phyloP scores from a whole-genome alignment of 2,113 vertebrate species.

The Mobula hypostoma region DNA sequence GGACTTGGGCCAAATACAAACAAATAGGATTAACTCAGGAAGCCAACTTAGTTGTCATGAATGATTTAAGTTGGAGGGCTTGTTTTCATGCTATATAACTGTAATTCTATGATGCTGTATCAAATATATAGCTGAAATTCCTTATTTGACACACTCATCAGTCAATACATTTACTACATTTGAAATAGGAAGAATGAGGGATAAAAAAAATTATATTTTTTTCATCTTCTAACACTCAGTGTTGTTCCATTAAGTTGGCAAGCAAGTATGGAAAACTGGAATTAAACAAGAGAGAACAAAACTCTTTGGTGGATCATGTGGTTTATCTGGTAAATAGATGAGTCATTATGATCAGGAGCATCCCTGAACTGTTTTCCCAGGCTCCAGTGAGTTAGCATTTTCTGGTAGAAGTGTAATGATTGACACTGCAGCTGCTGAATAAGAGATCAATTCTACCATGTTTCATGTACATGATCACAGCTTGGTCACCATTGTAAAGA shows the following conservation, averaged over 20 bases:
- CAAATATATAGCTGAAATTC: not conserved
- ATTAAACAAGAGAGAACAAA: not conserved
- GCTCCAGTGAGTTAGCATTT: not conserved
- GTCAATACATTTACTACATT: not conserved
- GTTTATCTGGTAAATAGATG: not conserved
- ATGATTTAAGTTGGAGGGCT: too few species aligned
- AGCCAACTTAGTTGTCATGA: too few species aligned
- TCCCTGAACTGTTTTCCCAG: not conserved
- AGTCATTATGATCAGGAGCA: not conserved
- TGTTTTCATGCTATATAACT: too few species aligned
- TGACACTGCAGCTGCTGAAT: not conserved
- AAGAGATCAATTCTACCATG: not conserved
- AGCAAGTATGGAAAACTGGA: not conserved
- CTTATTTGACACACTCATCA: not conserved
- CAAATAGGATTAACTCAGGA: too few species aligned
- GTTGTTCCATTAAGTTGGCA: not conserved
- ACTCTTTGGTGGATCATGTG: not conserved
- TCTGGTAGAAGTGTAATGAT: not conserved
- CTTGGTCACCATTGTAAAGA: not conserved
- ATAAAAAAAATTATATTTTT: not conserved
- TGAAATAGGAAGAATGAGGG: not conserved
- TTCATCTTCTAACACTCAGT: not conserved
- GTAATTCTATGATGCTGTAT: too few species aligned
- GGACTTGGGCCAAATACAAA: too few species aligned
- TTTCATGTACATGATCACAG: not conserved